Base-by-base conservation (phyloP, 2,888 invertebrate species). In the Brenthis ino region DNA sequence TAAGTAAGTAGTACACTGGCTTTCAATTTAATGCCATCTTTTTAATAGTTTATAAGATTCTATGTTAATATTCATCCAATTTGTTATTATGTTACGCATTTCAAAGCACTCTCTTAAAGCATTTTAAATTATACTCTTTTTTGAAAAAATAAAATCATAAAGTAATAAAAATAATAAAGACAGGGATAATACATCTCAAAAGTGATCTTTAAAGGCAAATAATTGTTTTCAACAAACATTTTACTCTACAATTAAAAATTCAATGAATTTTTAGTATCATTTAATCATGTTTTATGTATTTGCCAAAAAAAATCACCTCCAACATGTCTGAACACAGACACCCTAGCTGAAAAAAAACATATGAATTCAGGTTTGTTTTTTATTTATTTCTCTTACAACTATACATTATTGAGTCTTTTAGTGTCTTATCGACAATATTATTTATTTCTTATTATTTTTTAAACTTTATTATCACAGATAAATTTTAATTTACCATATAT, bases 341-440 rank as follows among this genome's bases (percentile, higher is more conserved):
- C 88, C 92, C 91, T 91, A 89, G 53, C 86, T 81, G 87, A 89
- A 91, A 89, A 86, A 88, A 90, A 91, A 89, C 82, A 88, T 43
- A 76, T 70, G 78, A 77, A 80, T 76, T 72, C 74, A 77, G 75
- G 64, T 75, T 75, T 71, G 76, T 82, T 77, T 74, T 74, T 74
- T 76, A 81, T 88, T 91, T 88, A 89, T 89, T 91, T 83, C 77
- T 69, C 82, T 85, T 84, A 86, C 54, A 76, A 72, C 79, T 82
- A 82, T 68, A 72, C 72, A 61, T 43, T 43, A 43, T 65, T 74
- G 37, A 70, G 65, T 72, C 51, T 33, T 63, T 20, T 43, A 43
- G 2, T 56, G 57, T 66, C 65, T 14, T n/a, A 57, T 56, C 55
- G 67, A 65, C 51, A 67, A 20, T 60, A 57, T 56, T 65, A 57